Evolutionary conservation across 2,888 invertebrate species (phyloP), one percentile per base, ranked within the genome.

Genomic region (Cephus pulcher): DNA sequence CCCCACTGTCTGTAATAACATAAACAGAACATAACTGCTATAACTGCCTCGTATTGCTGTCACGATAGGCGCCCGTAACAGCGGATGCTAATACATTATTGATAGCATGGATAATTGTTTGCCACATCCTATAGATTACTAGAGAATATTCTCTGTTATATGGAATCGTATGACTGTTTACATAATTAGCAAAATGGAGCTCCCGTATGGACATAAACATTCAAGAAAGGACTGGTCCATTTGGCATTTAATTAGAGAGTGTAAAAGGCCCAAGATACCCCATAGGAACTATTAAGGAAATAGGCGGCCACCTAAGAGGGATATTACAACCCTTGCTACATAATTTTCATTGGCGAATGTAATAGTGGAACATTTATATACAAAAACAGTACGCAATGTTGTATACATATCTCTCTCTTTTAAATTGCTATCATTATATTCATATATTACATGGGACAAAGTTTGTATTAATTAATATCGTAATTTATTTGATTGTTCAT

Each of bases 11-110:
- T 56, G 78, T 81, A 85, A 85, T 84, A 86, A 83, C 83, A 79
- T 86, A 84, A 86, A 86, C 84, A 82, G 81, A 82, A 86, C 84
- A 82, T 81, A 82, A 83, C 84, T 37, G 37, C 37, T 12, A 82
- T 84, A 85, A 86, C 84, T 83, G 82, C 80, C 84, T 84, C 86
- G 82, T 84, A 85, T 84, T 79, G 82, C 77, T 82, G 82, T 82
- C 83, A 79, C 78, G 82, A 84, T 82, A 81, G 81, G 81, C 82
- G 83, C 82, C 81, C 82, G 78, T 83, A 81, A 82, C 80, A 78
- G 76, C 73, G 75, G 75, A 79, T 74, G 73, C 80, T 76, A 80
- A 80, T 82, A 80, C 80, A 79, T 56, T 56, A 56, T 56, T 56
- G 40, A 56, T 56, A 6, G 40, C 15, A 23, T 56, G 40, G 9